These are phyloP conservation scores for Ondatra zibethicus DNA, from an alignment of 2,113 vertebrate species.

Conservation along the genomic window DNA sequence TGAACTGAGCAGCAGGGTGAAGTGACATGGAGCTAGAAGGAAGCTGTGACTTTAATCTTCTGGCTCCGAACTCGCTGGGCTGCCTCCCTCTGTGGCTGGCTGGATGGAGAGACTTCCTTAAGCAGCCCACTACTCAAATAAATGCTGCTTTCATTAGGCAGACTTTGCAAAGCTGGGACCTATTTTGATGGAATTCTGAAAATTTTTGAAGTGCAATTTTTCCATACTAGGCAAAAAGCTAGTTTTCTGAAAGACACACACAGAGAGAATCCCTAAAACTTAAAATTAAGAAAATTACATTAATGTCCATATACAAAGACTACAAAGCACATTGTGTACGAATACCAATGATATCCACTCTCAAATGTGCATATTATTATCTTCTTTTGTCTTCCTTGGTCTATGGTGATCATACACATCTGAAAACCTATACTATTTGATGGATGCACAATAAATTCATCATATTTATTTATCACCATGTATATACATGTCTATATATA, in stretches of 20 bases:
- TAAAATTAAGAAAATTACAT: background rate
- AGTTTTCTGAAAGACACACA: background rate
- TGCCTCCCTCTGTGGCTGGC: background rate
- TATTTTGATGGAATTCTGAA: background rate
- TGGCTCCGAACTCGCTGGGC: constrained; percentile 28
- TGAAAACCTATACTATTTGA: background rate
- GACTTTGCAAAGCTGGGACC: background rate
- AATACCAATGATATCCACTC: background rate
- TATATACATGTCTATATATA: background rate
- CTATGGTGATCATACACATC: background rate
- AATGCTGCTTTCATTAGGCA: constrained; percentile 25
- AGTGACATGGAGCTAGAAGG: constrained; percentile 50
- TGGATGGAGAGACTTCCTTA: background rate
- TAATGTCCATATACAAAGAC: background rate
- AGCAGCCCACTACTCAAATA: background rate
- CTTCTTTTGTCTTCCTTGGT: background rate
- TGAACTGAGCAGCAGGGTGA: background rate
- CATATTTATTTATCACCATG: too few species aligned
- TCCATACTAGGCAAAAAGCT: background rate
- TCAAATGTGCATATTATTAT: background rate
- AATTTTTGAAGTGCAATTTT: constrained; percentile 43
- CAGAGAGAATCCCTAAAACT: background rate
- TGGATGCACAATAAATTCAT: background rate
- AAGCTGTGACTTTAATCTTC: constrained; percentile 45
- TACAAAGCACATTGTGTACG: background rate